A percentile compares a stretch with the other conserved stretches of the same genome.
phyloP scores from a whole-genome alignment of 1,140 invertebrate species.

The Hydropsyche tenuis region DNA sequence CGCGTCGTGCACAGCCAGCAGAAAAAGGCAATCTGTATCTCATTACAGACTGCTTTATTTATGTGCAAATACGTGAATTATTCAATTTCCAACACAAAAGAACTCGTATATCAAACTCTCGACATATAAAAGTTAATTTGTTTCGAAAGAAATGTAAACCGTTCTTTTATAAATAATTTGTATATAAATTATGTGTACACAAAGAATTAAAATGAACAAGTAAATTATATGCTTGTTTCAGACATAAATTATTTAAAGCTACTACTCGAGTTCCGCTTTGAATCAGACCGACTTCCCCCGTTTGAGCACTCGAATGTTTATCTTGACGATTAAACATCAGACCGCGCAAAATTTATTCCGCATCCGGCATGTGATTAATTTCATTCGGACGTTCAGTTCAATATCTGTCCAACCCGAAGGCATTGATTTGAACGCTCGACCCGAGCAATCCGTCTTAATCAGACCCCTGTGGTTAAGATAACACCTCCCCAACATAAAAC shows the following conservation, averaged over 20 bases:
- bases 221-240: too few relatives aligned
- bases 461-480: slow-evolving; percentile 42
- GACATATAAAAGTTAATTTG: too few relatives aligned
- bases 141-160: background rate
- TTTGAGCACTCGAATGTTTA: background rate
- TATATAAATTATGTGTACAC: too few relatives aligned
- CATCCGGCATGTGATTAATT: slow-evolving; percentile 16
- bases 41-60: slow-evolving; percentile 3
- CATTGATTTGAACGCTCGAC: slow-evolving; percentile 16
- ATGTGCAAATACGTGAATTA: slow-evolving; percentile 2
- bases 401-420: slow-evolving; percentile 23
- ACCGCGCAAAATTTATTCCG: slow-evolving; percentile 9
- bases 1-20: background rate
- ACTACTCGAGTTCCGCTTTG: too few relatives aligned
- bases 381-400: slow-evolving; percentile 16
- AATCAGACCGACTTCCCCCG: background rate
- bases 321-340: background rate
- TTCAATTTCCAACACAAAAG: too few relatives aligned
- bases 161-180: background rate
- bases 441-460: slow-evolving; percentile 62
- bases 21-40: slow-evolving; percentile 25
- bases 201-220: too few relatives aligned
- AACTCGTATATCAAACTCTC: too few relatives aligned
- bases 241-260: too few relatives aligned
- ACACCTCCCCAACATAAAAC: slow-evolving; percentile 49